Evolutionary conservation across 2,113 vertebrate species (phyloP).

Genomic region (Oryzias curvinotus): DNA sequence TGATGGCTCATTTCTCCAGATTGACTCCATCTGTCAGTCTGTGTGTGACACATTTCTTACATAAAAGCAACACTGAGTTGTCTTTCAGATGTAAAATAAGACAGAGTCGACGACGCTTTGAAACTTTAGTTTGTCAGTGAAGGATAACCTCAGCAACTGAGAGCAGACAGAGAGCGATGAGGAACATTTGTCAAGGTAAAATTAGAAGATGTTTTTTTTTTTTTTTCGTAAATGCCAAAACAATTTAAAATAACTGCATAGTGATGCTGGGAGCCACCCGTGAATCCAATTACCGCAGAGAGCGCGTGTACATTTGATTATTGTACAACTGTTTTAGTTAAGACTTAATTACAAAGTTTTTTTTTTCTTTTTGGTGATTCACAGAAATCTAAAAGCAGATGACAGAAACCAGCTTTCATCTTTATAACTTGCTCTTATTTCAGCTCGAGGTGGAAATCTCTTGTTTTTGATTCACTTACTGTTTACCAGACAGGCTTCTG

Average conservation of each 20-base stretch:
- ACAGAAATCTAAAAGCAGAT: no score
- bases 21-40: no score
- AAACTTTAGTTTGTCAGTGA: conserved; percentile 1
- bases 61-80: conserved; percentile 21
- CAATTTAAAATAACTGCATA: conserved; percentile 4
- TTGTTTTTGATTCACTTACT: no score
- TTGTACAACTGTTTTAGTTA: neutral
- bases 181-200: neutral
- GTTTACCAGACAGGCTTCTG: no score
- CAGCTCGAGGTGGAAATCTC: no score
- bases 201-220: conserved; percentile 8
- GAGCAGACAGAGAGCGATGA: neutral
- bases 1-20: no score
- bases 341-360: conserved; percentile 10
- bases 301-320: neutral
- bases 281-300: conserved; percentile 14
- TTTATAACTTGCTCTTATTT: no score
- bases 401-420: no score
- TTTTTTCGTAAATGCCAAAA: conserved; percentile 14
- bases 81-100: conserved; percentile 29
- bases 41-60: conserved; percentile 21
- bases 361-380: no score
- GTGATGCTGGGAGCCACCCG: conserved; percentile 7
- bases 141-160: conserved; percentile 14
- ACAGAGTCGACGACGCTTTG: conserved; percentile 5